phyloP scores from a whole-genome alignment of 2,888 invertebrate genomes.

The Amphipoea oculea region DNA sequence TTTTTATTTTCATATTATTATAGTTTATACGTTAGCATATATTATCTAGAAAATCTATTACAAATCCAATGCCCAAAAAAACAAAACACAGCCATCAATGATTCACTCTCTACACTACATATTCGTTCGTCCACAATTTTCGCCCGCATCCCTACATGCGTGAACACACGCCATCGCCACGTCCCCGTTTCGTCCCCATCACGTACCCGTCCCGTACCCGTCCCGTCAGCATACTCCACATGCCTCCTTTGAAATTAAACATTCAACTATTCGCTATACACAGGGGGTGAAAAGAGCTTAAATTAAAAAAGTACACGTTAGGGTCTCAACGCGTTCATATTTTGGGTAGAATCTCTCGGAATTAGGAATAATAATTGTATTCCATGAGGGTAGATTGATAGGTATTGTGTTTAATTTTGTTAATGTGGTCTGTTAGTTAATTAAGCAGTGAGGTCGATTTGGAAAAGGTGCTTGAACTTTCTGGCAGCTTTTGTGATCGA shows the following conservation, averaged over 20 bases:
- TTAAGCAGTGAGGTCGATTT: slow-evolving; percentile 1
- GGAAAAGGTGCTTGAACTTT: neutral
- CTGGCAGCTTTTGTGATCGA: neutral
- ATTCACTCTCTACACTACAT: neutral
- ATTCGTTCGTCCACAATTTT: neutral
- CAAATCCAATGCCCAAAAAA: neutral
- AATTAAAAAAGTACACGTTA: slow-evolving; percentile 64
- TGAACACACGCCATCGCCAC: slow-evolving; percentile 23
- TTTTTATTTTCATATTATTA: too few species aligned
- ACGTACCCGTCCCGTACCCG: slow-evolving; percentile 36
- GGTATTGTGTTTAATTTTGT: slow-evolving; percentile 33
- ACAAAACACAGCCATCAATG: neutral
- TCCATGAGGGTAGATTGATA: slow-evolving; percentile 16
- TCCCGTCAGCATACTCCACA: slow-evolving; percentile 59
- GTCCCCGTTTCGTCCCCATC: slow-evolving; percentile 18
- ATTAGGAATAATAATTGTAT: slow-evolving; percentile 18
- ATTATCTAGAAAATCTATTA: neutral
- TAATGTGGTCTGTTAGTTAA: slow-evolving; percentile 37
- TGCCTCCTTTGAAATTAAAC: slow-evolving; percentile 72
- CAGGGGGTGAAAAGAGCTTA: slow-evolving; percentile 52
- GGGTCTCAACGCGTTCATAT: slow-evolving; percentile 26
- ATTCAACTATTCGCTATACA: slow-evolving; percentile 67
- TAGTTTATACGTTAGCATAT: too few species aligned
- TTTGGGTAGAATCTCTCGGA: slow-evolving; percentile 45
- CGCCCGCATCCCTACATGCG: slow-evolving; percentile 6